These are phyloP conservation scores for Eclectus roratus DNA, from an alignment of 2,113 vertebrate species.

Conservation along the genomic window DNA sequence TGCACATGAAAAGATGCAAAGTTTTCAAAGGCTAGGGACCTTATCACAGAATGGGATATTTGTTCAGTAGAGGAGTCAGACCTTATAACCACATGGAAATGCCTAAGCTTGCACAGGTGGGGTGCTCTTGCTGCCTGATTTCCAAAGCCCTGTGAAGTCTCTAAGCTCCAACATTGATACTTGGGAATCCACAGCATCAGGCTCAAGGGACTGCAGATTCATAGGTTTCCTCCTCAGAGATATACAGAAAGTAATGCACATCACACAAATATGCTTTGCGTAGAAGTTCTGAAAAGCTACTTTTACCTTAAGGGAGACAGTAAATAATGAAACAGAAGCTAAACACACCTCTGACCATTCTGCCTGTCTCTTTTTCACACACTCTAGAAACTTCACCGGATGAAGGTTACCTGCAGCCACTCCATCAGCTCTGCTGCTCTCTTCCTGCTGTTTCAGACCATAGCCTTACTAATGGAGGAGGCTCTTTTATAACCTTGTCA, in stretches of 20 bases:
- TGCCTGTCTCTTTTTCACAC: background rate
- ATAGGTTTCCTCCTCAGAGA: background rate
- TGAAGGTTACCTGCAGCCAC: background rate
- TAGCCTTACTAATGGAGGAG: background rate
- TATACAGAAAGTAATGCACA: background rate
- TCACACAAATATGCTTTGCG: background rate
- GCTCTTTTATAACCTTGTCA: background rate
- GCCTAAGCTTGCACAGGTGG: background rate
- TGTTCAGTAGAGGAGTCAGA: background rate
- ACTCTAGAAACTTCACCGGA: background rate
- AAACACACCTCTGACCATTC: background rate
- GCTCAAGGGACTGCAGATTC: background rate
- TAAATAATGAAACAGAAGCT: background rate
- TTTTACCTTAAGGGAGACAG: background rate
- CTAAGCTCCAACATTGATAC: background rate
- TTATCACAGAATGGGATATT: background rate
- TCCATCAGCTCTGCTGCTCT: rapidly evolving
- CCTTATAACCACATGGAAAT: rapidly evolving
- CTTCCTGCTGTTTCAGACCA: background rate
- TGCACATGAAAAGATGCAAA: background rate
- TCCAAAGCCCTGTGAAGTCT: background rate
- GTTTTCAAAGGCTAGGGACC: background rate
- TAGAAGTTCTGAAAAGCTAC: background rate
- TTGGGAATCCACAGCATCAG: background rate
- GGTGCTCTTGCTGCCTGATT: background rate